Evolutionary conservation across 2,888 invertebrate species (phyloP), one percentile per base, ranked within the genome.

Genomic region (Agriopis aurantiaria): DNA sequence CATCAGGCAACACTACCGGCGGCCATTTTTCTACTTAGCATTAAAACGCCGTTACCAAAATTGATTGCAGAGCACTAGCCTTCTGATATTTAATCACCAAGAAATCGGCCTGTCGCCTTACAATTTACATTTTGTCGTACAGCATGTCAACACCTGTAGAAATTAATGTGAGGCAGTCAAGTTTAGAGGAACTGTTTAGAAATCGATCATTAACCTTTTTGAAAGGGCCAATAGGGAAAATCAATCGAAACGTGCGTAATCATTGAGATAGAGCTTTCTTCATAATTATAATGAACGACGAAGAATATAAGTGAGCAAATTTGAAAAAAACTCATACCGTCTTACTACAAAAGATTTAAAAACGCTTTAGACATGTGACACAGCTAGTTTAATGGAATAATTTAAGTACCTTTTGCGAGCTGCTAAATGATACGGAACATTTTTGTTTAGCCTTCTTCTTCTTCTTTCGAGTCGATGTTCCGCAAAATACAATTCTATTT

Each of bases 11-110:
- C 62, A 62, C 57, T 9, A 40, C 45, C 12, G 4, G 33, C 53
- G 46, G n/a, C 59, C 55, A 63, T 59, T 68, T 56, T 40, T 48
- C 53, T 41, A 12, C 41, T 68, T 63, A 63, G 23, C 68, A 68
- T 63, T 46, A 68, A 68, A 69, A 69, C 40, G 14, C 60, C 43
- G 43, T 60, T 64, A 14, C 23, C 17, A 12, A 52, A 69, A 69
- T 64, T 60, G 59, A 69, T 69, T 53, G 55, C 43, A 14, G 63
- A 48, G 58, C 48, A 52, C 53, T 40, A 51, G 12, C 45, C 23
- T 10, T 41, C 55, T 12, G 17, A 68, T 58, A 52, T 58, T 53
- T 57, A 52, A 69, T 69, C 68, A 9, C 41, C 43, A 3, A 40
- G 23, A 60, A 59, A 64, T 55, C 68, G 49, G 23, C 40, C 49